These are phyloP conservation scores for Caenorhabditis angaria DNA, from an alignment of 2,888 invertebrate genomes.

Conservation along the genomic window DNA sequence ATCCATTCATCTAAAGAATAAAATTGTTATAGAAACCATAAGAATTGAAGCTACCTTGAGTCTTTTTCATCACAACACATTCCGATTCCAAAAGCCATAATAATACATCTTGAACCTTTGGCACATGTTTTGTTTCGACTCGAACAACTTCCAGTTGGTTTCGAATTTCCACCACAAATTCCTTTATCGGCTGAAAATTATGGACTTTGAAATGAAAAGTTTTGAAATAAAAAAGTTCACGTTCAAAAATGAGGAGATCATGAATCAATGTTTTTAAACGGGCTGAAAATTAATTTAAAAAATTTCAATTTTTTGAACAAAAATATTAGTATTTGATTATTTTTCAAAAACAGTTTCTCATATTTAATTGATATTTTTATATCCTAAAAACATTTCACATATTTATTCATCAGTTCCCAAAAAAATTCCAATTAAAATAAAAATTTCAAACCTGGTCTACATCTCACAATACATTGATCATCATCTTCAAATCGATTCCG, in stretches of 20 bases:
- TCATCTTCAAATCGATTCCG: constrained; percentile 25
- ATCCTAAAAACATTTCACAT: too few species aligned
- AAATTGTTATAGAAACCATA: not conserved
- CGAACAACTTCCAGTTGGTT: constrained; percentile 25
- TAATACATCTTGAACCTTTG: constrained; percentile 27
- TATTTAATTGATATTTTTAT: too few species aligned
- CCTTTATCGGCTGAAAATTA: constrained; percentile 41
- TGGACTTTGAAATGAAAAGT: too few species aligned
- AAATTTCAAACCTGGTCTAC: constrained; percentile 26
- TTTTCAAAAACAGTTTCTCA: too few species aligned
- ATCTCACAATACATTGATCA: constrained; percentile 30
- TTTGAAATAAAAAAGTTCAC: not conserved
- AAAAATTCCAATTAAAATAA: not conserved
- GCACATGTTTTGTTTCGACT: constrained; percentile 31
- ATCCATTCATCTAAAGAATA: constrained; percentile 16
- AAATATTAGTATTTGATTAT: not conserved
- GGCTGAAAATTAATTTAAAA: not conserved
- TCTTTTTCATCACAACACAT: constrained; percentile 11
- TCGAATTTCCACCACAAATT: constrained; percentile 35
- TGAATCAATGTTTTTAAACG: not conserved
- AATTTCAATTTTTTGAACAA: not conserved
- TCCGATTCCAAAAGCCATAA: constrained; percentile 41
- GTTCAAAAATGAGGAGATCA: too few species aligned
- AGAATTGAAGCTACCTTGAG: too few species aligned
- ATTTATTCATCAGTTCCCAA: too few species aligned